phyloP scores from a whole-genome alignment of 2,888 invertebrate genomes.

The Minunthozetes semirufus region DNA sequence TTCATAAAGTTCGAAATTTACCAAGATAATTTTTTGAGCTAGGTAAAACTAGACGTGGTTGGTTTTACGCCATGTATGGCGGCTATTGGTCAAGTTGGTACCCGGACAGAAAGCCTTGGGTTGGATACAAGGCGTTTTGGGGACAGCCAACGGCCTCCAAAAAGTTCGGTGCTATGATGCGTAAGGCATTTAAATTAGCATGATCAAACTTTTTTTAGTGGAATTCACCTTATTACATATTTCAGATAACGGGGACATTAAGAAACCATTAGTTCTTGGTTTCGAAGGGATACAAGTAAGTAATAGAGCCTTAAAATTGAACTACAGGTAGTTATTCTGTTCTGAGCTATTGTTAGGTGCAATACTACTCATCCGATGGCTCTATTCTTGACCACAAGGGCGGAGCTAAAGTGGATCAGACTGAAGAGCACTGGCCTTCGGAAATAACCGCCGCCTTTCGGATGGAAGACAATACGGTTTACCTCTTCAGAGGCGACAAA shows the following conservation, averaged over 20 bases:
- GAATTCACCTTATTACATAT: background rate
- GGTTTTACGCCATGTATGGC: constrained; percentile 12
- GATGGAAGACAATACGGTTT: constrained; percentile 13
- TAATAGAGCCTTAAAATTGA: background rate
- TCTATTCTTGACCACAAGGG: background rate
- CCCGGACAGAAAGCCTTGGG: constrained; percentile 3
- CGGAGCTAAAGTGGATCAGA: background rate
- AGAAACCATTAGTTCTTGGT: background rate
- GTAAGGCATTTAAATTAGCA: background rate
- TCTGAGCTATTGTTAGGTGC: background rate
- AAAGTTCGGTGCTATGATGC: constrained; percentile 10
- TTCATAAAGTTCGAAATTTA: no score
- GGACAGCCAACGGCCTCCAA: background rate
- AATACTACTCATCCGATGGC: background rate
- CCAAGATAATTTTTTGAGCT: background rate
- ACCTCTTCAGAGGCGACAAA: background rate
- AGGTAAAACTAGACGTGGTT: background rate
- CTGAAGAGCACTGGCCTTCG: background rate
- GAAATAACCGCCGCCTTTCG: constrained; percentile 11
- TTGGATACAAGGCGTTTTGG: constrained; percentile 15
- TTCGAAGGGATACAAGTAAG: background rate
- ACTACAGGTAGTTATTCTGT: background rate
- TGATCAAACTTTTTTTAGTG: no score
- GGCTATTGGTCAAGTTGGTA: constrained; percentile 20
- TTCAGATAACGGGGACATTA: constrained; percentile 14